Conservation (phyloP, 92 coral and sea anemone species). For the Siderastrea radians region DNA sequence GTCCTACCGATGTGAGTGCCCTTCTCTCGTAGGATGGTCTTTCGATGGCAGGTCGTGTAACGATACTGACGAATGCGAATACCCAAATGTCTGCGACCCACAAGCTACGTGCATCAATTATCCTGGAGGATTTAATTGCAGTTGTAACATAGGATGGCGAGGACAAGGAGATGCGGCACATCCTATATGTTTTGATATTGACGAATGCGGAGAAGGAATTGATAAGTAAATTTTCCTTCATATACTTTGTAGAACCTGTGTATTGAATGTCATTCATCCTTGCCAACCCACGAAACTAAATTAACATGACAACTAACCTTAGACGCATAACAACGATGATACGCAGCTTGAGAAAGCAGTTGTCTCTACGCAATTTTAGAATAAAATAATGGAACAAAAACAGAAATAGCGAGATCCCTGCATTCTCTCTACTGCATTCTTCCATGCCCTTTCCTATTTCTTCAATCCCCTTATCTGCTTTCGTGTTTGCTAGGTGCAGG, state of each 20-base stretch:
- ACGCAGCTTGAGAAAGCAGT: not conserved
- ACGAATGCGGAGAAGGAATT: slow-evolving; percentile 55
- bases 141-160: slow-evolving; percentile 62
- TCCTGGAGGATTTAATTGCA: slow-evolving; percentile 44
- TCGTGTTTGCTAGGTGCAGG: too few relatives aligned
- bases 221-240: not conserved
- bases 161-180: slow-evolving; percentile 47
- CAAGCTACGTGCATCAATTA: slow-evolving; percentile 29
- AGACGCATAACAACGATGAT: too few relatives aligned
- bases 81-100: slow-evolving; percentile 36
- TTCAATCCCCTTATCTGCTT: too few relatives aligned
- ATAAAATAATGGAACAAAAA: too few relatives aligned
- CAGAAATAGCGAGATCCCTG: too few relatives aligned
- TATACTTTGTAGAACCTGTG: not conserved
- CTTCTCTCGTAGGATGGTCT: slow-evolving; percentile 76
- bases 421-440: too few relatives aligned
- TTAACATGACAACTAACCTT: too few relatives aligned
- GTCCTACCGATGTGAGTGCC: slow-evolving; percentile 77
- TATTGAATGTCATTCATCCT: too few relatives aligned
- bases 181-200: slow-evolving; percentile 54
- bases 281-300: too few relatives aligned
- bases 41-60: slow-evolving; percentile 71
- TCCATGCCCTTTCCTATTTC: too few relatives aligned
- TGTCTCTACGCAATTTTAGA: too few relatives aligned
- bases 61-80: slow-evolving; percentile 36